Base-by-base conservation (phyloP, 1,140 invertebrate genomes). In the Octopus sinensis region DNA sequence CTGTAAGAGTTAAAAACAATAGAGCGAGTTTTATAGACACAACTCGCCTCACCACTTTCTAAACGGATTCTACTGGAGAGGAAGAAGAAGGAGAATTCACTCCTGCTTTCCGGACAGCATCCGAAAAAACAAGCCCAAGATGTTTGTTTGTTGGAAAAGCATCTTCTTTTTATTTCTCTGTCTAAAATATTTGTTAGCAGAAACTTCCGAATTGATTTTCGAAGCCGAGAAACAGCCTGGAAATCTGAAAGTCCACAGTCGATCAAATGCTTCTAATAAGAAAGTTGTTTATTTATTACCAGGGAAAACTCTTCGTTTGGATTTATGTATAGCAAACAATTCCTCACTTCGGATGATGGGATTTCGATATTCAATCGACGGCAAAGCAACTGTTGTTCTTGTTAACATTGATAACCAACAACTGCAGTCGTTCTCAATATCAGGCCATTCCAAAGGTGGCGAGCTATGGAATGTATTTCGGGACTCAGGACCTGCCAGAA, bases 241-340 rank as follows among this genome's bases (percentile, higher is more conserved):
- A 12, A 81, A 84, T 9, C 82, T 79, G 62, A 43, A 53, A 23
- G 76, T 84, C 2, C n/a, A 68, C 54, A 13, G 77, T 12, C 71
- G 85, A 4, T 76, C 82, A 23, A 83, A 82, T 13, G 75, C 85
- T 4, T 81, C 82, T 0, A 75, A 54, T 12, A 82, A 83, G 7
- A 81, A 81, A 54, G 79, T 80, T 5, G 82, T 86, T 4, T 76
- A 80, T 7, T 52, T 86, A 73, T 77, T 54, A 54, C 54, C 71
- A 5, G 78, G 78, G 7, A 80, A 83, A 53, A 82, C 79, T 13
- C 17, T 86, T 13, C 80, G 82, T 1, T 78, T 86, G 13, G 82
- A 82, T 54, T 83, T 86, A n/a, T 86, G 85, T 78, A 71, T 85
- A 10, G 54, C 82, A 56, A 73, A 83, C 53, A 79, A 81, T 30